Percentiles rank a stretch among this genome's conserved stretches.
phyloP scores from a whole-genome alignment of 1,140 invertebrate genomes.

The Cherax quadricarinatus region DNA sequence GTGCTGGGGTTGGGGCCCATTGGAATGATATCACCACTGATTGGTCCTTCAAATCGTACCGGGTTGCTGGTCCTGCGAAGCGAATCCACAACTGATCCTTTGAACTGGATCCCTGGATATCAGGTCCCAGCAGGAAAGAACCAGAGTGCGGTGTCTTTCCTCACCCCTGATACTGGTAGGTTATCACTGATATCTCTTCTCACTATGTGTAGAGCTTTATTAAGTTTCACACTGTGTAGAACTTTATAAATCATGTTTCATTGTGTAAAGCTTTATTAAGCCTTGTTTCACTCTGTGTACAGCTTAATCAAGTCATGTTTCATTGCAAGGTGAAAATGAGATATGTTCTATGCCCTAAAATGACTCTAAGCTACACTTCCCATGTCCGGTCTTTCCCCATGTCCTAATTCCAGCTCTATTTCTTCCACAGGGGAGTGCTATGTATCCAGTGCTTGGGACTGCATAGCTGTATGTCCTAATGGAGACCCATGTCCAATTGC shows the following conservation, averaged over 20 bases:
- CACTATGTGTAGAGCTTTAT: no score
- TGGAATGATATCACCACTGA: conserved; percentile 24
- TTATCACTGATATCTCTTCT: not conserved
- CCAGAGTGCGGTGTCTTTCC: no score
- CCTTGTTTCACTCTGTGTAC: no score
- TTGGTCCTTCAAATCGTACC: not conserved
- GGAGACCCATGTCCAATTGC: no score
- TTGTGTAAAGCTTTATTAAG: no score
- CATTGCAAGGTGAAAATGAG: not conserved
- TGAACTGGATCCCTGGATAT: not conserved
- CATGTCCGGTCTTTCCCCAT: not conserved
- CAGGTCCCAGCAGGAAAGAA: no score
- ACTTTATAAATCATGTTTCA: no score
- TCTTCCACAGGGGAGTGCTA: not conserved
- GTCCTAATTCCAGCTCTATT: no score
- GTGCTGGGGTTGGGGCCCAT: not conserved
- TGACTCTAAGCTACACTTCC: not conserved
- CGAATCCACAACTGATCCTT: not conserved
- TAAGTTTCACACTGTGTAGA: no score
- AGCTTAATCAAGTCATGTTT: no score
- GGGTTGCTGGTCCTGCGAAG: not conserved
- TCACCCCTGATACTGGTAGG: not conserved
- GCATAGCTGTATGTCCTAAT: not conserved
- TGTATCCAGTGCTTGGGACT: not conserved
- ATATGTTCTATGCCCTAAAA: not conserved